Base-by-base conservation (phyloP, 2,113 vertebrate species). In the Phylloscopus trochilus region DNA sequence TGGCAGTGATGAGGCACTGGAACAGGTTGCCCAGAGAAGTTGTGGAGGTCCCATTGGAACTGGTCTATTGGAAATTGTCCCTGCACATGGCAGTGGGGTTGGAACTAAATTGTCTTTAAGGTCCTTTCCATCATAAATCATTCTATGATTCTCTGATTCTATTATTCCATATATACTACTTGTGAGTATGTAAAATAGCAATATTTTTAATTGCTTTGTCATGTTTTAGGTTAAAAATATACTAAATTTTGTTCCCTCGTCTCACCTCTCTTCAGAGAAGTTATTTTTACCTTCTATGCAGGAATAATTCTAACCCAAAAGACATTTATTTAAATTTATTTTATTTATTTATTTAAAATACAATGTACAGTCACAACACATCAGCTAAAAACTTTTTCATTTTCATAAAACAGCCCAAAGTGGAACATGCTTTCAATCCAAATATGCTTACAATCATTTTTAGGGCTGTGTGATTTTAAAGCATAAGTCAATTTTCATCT, bases 81-180 rank as follows among this genome's bases (percentile, higher is more conserved):
- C 41, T 41, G 49, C 6, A 26, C 21, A 8, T 22, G 14, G 26
- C 5, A 49, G 43, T 46, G 26, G 14, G 3, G 3, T 22, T 56
- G 17, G 11, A 80, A 35, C 9, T 22, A 43, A 43, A 21, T 19
- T 15, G 9, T 72, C 7, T 56, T 47, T 47, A 63, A n/a, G 11
- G 21, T 30, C 41, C 16, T 5, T 72, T 72, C 7, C 1, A 22
- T 11, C 0, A 0, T 31, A 49, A 79, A 31, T 6, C 7, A 10
- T 41, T n/a, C 24, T 47, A 16, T 15, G 26, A 41, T 56, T 49
- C 20, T 26, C 19, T 41, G 16, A 70, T 21, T 79, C 35, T 37
- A 10, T 51, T 56, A 43, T 49, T 43, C 22, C 6, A 19, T 33
- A 44, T 15, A 11, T 28, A 10, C 6, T 83, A 46, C 4, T 30